Percentiles rank a stretch among this genome's conserved stretches.
Evolutionary conservation across 1,140 invertebrate species (phyloP).

Genomic region (Lineus longissimus): DNA sequence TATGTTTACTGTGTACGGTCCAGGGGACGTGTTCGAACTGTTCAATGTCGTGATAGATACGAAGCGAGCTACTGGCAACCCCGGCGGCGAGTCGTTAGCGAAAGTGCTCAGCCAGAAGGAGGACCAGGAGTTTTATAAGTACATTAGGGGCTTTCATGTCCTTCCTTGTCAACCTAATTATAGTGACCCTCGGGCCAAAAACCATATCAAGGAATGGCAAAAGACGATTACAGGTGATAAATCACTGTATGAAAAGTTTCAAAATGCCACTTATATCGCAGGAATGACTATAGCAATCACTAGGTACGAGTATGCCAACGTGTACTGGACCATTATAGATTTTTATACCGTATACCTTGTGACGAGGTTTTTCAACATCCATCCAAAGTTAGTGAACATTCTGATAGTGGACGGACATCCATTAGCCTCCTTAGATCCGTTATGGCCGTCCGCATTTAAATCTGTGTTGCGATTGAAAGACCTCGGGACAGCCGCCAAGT

Average conservation of each 20-base stretch:
- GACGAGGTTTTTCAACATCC: constrained; percentile 30
- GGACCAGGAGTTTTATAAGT: constrained; percentile 28
- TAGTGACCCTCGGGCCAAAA: neutral
- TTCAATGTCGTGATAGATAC: neutral
- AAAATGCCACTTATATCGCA: neutral
- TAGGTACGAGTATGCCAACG: constrained; percentile 48
- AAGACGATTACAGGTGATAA: constrained; percentile 10
- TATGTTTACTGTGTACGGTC: too few relatives aligned
- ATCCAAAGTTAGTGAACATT: constrained; percentile 29
- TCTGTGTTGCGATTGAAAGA: constrained; percentile 17
- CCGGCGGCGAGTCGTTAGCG: constrained; percentile 34
- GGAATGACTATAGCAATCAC: constrained; percentile 30
- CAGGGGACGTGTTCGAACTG: too few relatives aligned
- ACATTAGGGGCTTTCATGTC: constrained; percentile 29
- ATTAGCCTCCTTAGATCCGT: constrained; percentile 31
- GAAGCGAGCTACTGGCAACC: neutral
- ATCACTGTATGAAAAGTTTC: neutral
- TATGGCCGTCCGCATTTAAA: constrained; percentile 41
- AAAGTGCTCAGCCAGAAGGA: constrained; percentile 37
- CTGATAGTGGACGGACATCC: constrained; percentile 41
- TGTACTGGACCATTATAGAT: constrained; percentile 51
- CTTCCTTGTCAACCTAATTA: constrained; percentile 17
- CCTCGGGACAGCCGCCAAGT: constrained; percentile 17
- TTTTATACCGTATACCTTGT: constrained; percentile 47
- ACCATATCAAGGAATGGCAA: neutral